phyloP scores from a whole-genome alignment of 2,888 invertebrate species.

The Creontiades dilutus region DNA sequence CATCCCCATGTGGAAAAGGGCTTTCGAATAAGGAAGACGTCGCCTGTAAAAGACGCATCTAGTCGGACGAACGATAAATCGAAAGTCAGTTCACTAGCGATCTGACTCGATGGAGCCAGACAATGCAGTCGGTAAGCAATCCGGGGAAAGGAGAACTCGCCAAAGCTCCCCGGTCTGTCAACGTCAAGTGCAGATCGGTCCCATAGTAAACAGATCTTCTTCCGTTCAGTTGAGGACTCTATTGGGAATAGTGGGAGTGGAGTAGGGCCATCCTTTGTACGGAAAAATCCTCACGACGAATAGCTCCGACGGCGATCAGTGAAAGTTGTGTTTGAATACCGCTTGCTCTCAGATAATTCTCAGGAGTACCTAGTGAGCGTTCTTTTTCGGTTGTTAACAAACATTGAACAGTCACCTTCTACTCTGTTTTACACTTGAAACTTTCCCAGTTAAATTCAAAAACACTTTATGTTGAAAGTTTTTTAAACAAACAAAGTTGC shows the following conservation, averaged over 20 bases:
- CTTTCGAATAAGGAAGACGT: not conserved
- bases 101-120: not conserved
- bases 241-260: not conserved
- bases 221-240: not conserved
- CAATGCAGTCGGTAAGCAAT: constrained; percentile 4
- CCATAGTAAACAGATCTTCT: constrained; percentile 9
- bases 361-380: no score
- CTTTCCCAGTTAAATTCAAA: no score
- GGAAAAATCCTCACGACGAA: not conserved
- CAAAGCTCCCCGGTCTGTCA: constrained; percentile 20
- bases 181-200: constrained; percentile 10
- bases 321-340: not conserved
- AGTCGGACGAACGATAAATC: constrained; percentile 1
- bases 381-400: no score
- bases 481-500: no score
- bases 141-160: not conserved
- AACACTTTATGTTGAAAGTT: no score
- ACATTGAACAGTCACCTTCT: no score
- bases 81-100: not conserved
- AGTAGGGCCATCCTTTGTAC: not conserved
- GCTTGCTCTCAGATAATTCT: no score
- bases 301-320: not conserved
- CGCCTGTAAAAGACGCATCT: not conserved
- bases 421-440: no score
- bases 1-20: no score